Conservation (phyloP, 2,113 vertebrate genomes). For the Rhinopithecus roxellana region DNA sequence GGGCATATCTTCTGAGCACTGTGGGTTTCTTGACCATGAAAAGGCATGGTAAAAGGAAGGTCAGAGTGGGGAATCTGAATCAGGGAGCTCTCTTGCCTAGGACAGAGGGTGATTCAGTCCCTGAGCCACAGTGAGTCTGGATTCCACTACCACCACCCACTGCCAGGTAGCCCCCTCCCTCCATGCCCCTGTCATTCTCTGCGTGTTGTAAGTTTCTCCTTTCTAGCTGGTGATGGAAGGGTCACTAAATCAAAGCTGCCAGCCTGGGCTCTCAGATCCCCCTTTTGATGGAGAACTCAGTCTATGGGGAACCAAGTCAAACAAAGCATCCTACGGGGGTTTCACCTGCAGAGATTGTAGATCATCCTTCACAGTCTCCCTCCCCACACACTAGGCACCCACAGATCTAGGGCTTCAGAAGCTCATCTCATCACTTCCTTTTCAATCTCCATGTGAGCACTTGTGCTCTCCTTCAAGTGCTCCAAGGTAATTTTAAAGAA, state of each 20-base stretch:
- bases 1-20: not conserved
- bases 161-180: not conserved
- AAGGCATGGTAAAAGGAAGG: not conserved
- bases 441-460: slow-evolving; percentile 77
- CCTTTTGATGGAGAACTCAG: not conserved
- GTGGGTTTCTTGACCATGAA: not conserved
- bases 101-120: not conserved
- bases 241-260: slow-evolving; percentile 56
- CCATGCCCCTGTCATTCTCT: not conserved
- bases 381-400: not conserved
- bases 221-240: slow-evolving; percentile 14
- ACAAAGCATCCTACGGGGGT: not conserved
- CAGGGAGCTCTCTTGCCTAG: not conserved
- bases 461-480: slow-evolving; percentile 82
- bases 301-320: not conserved
- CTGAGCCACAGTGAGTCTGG: not conserved
- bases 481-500: slow-evolving; percentile 85
- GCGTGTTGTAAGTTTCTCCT: not conserved
- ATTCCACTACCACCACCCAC: not conserved
- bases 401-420: slow-evolving; percentile 58
- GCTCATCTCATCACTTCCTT: slow-evolving; percentile 69
- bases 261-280: not conserved
- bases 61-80: not conserved
- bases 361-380: not conserved
- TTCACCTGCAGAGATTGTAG: not conserved